Conservation (phyloP, 1,140 invertebrate species). For the Globodera rostochiensis region DNA sequence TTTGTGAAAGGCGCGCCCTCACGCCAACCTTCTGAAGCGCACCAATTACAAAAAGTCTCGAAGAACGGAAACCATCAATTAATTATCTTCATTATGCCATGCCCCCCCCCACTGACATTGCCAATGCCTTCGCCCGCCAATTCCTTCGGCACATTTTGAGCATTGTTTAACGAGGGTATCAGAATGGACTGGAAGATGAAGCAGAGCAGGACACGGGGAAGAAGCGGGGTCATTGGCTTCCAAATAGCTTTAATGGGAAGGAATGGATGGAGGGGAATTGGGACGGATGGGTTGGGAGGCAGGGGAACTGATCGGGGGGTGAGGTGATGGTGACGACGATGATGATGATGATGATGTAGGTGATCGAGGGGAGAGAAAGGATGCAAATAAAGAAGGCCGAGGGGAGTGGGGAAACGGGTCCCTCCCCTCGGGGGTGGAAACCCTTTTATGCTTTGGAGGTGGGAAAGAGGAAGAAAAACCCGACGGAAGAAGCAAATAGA, state of each 20-base stretch:
- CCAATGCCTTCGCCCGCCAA: constrained; percentile 26
- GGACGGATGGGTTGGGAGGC: background rate
- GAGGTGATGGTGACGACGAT: too few species aligned
- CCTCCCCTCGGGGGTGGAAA: background rate
- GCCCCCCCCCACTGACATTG: background rate
- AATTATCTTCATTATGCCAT: background rate
- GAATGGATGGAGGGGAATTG: background rate
- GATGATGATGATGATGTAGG: too few species aligned
- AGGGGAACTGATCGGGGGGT: background rate
- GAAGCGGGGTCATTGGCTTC: background rate
- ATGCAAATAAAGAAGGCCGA: too few species aligned
- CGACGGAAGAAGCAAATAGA: constrained; percentile 1
- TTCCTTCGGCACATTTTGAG: constrained; percentile 9
- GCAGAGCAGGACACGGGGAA: background rate
- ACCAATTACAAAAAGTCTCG: background rate
- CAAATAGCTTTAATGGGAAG: background rate
- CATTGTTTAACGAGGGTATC: background rate
- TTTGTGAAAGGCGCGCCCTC: constrained; percentile 43
- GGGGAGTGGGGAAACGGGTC: background rate
- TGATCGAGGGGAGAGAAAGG: too few species aligned
- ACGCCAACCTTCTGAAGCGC: constrained; percentile 50
- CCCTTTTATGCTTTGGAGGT: background rate
- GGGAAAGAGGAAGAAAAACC: background rate
- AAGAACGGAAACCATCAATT: too few species aligned
- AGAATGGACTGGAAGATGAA: background rate